Percentiles rank a stretch among this genome's conserved stretches.
phyloP scores from a whole-genome alignment of 2,113 vertebrate species.

The Ciconia stormi region DNA sequence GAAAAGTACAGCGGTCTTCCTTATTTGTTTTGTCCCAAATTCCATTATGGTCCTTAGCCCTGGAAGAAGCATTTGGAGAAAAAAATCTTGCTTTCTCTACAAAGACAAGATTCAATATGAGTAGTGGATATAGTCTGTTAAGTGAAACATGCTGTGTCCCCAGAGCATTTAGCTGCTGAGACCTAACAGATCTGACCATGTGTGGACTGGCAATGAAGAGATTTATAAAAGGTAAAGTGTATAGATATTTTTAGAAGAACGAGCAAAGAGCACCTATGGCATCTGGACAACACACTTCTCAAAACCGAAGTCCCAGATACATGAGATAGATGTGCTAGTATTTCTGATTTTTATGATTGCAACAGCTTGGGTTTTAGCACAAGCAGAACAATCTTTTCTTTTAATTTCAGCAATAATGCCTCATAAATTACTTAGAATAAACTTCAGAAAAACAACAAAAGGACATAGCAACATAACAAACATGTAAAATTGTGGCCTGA shows the following conservation, averaged over 20 bases:
- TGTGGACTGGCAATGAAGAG: neutral
- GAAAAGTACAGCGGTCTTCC: neutral
- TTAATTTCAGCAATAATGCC: neutral
- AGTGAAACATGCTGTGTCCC: neutral
- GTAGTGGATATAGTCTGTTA: neutral
- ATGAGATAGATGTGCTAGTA: neutral
- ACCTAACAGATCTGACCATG: neutral
- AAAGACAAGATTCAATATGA: neutral
- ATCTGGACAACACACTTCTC: neutral
- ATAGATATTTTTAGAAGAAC: neutral
- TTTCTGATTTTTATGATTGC: neutral
- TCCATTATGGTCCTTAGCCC: neutral
- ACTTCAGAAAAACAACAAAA: neutral
- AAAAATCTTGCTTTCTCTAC: neutral
- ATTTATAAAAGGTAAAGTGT: neutral
- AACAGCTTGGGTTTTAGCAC: neutral
- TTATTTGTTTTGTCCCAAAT: neutral
- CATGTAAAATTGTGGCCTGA: neutral
- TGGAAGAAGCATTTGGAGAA: neutral
- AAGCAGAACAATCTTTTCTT: neutral
- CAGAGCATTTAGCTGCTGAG: neutral
- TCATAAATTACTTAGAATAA: neutral
- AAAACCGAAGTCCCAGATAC: neutral
- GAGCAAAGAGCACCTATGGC: neutral
- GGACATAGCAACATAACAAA: neutral